Percentiles rank a stretch among this genome's conserved stretches.
These are phyloP conservation scores for Sisor rabdophorus DNA, from an alignment of 2,113 vertebrate species.

Conservation along the genomic window DNA sequence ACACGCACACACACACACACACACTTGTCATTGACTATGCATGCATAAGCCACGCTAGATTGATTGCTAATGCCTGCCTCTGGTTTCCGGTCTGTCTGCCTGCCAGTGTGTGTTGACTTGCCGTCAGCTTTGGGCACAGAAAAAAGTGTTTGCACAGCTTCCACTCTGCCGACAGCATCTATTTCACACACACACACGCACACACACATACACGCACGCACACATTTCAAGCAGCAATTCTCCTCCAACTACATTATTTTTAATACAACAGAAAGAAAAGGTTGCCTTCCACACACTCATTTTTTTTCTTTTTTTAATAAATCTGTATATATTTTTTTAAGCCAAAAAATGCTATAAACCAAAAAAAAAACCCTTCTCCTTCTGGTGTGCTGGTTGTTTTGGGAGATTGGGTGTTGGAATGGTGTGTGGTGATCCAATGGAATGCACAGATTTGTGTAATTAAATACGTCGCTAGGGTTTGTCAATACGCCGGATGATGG, in stretches of 20 bases:
- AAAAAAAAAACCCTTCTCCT: background rate
- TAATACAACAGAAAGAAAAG: background rate
- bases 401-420: background rate
- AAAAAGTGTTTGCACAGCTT: slow-evolving; percentile 17
- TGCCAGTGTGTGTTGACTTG: background rate
- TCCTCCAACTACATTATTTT: slow-evolving; percentile 24
- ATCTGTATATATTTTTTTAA: background rate
- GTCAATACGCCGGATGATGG: background rate
- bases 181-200: background rate
- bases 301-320: background rate
- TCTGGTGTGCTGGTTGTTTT: background rate
- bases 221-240: slow-evolving; percentile 20
- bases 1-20: slow-evolving; percentile 3
- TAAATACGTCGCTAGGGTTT: background rate
- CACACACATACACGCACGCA: background rate
- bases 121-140: background rate
- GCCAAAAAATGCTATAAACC: too few species aligned
- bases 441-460: background rate
- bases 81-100: slow-evolving; percentile 4
- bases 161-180: slow-evolving; percentile 5
- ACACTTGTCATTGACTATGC: slow-evolving; percentile 10
- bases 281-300: background rate
- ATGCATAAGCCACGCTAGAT: slow-evolving; percentile 7
- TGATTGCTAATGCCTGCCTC: slow-evolving; percentile 11
- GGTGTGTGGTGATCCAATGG: too few species aligned